Evolutionary conservation across 2,888 invertebrate genomes (phyloP), one percentile per base, ranked within the genome.

Genomic region (Neuroscelio doddi): DNA sequence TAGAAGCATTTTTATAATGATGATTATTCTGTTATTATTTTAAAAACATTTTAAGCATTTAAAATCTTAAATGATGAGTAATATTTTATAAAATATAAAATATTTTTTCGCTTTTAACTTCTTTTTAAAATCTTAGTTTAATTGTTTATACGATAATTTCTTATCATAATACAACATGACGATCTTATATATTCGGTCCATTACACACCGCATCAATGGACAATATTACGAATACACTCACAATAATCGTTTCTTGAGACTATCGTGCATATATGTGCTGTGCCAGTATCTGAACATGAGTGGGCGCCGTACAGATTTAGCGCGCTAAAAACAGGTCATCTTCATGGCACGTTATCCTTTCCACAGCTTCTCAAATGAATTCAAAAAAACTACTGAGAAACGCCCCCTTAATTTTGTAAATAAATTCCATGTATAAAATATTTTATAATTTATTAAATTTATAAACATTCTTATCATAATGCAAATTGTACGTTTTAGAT

Each of bases 281-380:
- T 58, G 66, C 47, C 42, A 63, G 68, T 74, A 72, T 72, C 65
- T 57, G 70, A 73, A 68, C 39, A 42, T 68, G 77, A 73, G 82
- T 83, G 78, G 82, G 82, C 78, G 83, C 72, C 68, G 77, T 77
- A 80, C 81, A 58, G 71, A 81, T 82, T 80, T 82, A 81, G 80
- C 77, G 55, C 66, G 73, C 79, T 80, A 79, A 82, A 82, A 82
- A 77, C 75, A 72, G 79, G 77, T 79, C 78, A 78, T 80, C 79
- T 71, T 78, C 73, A 66, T 74, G 73, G 71, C 75, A 70, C 64
- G 71, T 77, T 77, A 76, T 74, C 71, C 70, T 75, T 70, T 55
- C 64, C 51, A 53, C 52, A 39, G 50, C 46, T 50, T 21, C 42
- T 61, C 49, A 55, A 50, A 68, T 63, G 38, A 53, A 58, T 52